Conservation (phyloP, 2,797 vertebrate species). For the Chaetodon trifasciatus region DNA sequence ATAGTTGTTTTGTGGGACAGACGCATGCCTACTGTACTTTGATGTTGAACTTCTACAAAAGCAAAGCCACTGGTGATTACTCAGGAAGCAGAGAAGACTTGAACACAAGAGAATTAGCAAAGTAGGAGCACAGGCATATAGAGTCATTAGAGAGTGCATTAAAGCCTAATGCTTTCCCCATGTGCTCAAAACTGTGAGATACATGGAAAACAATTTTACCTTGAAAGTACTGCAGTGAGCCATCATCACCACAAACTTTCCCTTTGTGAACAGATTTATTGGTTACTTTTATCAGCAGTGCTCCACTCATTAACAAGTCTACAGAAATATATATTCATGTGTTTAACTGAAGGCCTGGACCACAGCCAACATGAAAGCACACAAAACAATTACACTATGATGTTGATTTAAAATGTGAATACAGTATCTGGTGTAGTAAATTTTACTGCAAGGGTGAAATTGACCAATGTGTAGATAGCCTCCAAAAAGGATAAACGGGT, state of each 20-base stretch:
- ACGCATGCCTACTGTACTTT: constrained; percentile 61
- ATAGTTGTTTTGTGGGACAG: constrained; percentile 33
- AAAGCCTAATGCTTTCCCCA: constrained; percentile 79
- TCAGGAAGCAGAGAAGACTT: constrained; percentile 77
- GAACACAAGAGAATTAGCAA: constrained; percentile 74
- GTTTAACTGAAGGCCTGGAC: not conserved
- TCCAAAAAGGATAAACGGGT: not conserved
- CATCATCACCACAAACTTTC: constrained; percentile 50
- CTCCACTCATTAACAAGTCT: constrained; percentile 40
- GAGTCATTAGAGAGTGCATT: constrained; percentile 82
- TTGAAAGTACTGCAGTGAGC: constrained; percentile 54
- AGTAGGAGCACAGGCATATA: constrained; percentile 75
- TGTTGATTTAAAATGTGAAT: not conserved
- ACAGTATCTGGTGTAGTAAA: not conserved
- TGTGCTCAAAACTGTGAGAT: constrained; percentile 71
- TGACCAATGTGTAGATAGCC: not conserved
- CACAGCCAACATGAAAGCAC: not conserved
- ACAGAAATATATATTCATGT: constrained; percentile 3
- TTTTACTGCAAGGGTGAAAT: not conserved
- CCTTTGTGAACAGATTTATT: constrained; percentile 53
- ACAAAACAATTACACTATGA: not conserved
- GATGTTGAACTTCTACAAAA: constrained; percentile 66
- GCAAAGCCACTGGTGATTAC: constrained; percentile 75
- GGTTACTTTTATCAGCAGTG: constrained; percentile 29
- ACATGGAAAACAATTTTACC: constrained; percentile 73